Evolutionary conservation across 2,113 vertebrate genomes (phyloP), one percentile per base, ranked within the genome.

Genomic region (Capreolus pygargus): DNA sequence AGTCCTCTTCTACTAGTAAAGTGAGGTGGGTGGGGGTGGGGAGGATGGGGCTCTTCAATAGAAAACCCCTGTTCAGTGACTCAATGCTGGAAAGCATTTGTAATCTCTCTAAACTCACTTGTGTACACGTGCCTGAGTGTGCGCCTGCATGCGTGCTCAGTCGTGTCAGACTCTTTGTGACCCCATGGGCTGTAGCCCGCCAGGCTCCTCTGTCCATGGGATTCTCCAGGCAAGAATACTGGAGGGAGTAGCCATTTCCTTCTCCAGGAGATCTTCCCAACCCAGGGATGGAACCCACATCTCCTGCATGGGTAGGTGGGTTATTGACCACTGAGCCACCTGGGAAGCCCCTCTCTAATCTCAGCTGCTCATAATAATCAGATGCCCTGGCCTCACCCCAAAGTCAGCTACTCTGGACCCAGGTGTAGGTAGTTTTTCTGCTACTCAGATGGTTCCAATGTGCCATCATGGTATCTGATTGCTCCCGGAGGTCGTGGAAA

Each of bases 21-120:
- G 30, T 6, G 61, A 57, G 39, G 0, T 1, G 2, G 33, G 9
- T 13, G 7, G 12, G 45, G 5, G 2, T 7, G 0, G 5, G 33
- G 28, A 55, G 27, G 33, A 0, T 5, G 36, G 50, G 78, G 16
- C 5, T 91, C 14, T 78, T 93, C 55, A n/a, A 36, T 0, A 76
- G 92, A 61, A 1, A 2, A 57, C 7, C 70, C 25, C 61, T 84
- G 91, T 67, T 50, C 52, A 54, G 36, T 43, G 16, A 27, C 6
- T 3, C 28, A 27, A 1, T 16, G 23, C 1, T 0, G 67, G 25
- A 60, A 79, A 50, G 23, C 7, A 13, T 11, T 79, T 67, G 86
- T 85, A 52, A 78, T 36, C 84, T 57, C 84, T 95, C 58, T 70
- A 52, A 76, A 3, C 70, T 74, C 5, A 70, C 39, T 55, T 3